Evolutionary conservation across 1,140 invertebrate genomes (phyloP).

Genomic region (Aphidius gifuensis): DNA sequence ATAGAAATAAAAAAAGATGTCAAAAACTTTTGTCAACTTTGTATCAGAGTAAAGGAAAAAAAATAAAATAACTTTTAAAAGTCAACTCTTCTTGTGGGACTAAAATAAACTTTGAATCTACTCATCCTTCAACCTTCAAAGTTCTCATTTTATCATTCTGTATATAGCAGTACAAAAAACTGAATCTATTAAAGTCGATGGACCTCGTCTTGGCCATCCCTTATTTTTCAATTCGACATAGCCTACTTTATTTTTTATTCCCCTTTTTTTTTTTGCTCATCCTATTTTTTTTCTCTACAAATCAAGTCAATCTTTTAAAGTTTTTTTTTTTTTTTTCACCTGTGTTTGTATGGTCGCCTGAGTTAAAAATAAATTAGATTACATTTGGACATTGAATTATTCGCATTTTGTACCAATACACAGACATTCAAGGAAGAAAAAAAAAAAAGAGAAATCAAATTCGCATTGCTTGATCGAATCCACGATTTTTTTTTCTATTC

Average conservation of each 20-base stretch:
- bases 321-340: constrained; percentile 34
- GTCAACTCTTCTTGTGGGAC: constrained; percentile 7
- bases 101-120: constrained; percentile 10
- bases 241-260: too few relatives aligned
- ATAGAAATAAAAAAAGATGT: neutral
- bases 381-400: constrained; percentile 36
- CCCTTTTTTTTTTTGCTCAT: too few relatives aligned
- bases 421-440: neutral
- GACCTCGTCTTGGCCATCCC: constrained; percentile 20
- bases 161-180: too few relatives aligned
- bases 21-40: neutral
- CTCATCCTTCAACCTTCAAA: neutral
- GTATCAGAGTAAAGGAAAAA: neutral
- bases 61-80: neutral
- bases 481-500: neutral
- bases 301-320: constrained; percentile 49
- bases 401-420: constrained; percentile 14
- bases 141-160: neutral
- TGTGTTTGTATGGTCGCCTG: constrained; percentile 15
- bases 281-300: neutral
- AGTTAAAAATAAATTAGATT: constrained; percentile 51
- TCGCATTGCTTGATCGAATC: too few relatives aligned
- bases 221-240: constrained; percentile 34
- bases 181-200: constrained; percentile 44
- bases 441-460: neutral